Conservation (phyloP, 2,797 vertebrate species). For the Rachycentron canadum region DNA sequence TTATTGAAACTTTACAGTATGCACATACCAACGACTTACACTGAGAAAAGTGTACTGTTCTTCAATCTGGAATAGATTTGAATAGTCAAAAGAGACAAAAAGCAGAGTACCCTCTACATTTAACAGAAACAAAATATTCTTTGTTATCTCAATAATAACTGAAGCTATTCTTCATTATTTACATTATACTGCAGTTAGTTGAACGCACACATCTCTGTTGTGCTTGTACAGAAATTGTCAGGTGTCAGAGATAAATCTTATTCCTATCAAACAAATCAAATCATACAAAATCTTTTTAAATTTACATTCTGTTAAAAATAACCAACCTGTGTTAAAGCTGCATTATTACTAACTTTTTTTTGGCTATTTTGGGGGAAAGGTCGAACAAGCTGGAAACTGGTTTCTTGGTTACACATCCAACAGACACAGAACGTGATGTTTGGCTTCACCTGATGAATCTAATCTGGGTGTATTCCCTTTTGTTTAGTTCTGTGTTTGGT, state of each 20-base stretch:
- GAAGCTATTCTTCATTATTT: neutral
- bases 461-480: no score
- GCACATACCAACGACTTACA: neutral
- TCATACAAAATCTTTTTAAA: no score
- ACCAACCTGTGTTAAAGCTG: neutral
- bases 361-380: no score
- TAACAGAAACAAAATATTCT: neutral
- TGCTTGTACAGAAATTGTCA: neutral
- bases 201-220: neutral
- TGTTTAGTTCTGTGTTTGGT: neutral
- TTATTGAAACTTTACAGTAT: conserved; percentile 3
- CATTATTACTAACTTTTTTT: no score
- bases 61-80: neutral
- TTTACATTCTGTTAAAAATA: neutral
- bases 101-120: neutral
- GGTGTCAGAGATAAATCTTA: neutral
- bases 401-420: neutral
- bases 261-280: neutral
- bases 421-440: neutral
- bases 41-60: neutral
- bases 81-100: neutral
- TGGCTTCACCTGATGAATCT: neutral
- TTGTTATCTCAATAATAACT: neutral
- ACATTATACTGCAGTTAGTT: neutral
- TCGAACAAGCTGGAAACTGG: no score